These are phyloP conservation scores for Graptemys geographica DNA, from an alignment of 2,797 vertebrate species.

Conservation along the genomic window DNA sequence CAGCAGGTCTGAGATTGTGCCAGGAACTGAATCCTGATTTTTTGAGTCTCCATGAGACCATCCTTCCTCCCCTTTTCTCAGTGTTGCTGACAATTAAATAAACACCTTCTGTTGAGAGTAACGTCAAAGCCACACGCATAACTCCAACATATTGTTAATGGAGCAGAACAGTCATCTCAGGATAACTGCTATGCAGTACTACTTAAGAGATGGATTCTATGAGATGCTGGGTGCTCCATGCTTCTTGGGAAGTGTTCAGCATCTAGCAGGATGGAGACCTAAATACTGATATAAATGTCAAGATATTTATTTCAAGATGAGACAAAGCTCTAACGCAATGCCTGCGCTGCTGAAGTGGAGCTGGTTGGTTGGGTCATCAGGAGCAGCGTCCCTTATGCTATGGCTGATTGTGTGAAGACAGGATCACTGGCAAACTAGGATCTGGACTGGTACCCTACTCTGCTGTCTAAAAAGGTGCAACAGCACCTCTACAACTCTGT, in stretches of 20 bases:
- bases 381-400: background rate
- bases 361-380: background rate
- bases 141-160: background rate
- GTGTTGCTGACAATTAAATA: background rate
- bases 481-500: background rate
- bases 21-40: background rate
- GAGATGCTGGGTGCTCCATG: background rate
- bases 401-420: background rate
- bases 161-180: background rate
- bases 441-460: background rate
- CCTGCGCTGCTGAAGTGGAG: no score
- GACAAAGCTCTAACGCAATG: background rate
- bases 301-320: conserved; percentile 10
- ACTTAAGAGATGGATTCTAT: background rate
- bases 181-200: background rate
- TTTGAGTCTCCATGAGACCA: background rate
- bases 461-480: background rate
- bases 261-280: conserved; percentile 9
- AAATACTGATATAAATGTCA: conserved; percentile 23
- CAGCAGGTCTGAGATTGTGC: conserved; percentile 33
- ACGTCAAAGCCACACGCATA: background rate
- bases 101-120: background rate
- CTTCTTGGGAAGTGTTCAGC: conserved; percentile 15
- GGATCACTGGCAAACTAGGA: background rate
- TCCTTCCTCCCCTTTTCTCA: background rate